These are phyloP conservation scores for Drosophila pallidifrons DNA, from an alignment of 1,140 invertebrate species.

Conservation along the genomic window DNA sequence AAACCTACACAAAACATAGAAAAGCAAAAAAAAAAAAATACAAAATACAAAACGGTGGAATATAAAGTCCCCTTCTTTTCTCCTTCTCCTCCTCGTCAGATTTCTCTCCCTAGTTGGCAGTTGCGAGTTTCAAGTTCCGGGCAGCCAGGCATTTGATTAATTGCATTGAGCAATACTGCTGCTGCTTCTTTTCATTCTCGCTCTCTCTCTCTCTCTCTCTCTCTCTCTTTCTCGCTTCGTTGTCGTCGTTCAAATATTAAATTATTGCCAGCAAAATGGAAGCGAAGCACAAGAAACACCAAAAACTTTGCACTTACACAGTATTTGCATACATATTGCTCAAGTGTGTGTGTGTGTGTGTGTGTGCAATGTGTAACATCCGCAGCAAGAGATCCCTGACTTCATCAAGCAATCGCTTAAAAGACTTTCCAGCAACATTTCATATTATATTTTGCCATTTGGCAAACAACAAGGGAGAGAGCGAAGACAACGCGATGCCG, in stretches of 20 bases:
- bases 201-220: too few species aligned
- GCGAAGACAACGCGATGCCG: too few species aligned
- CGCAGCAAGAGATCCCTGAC: background rate
- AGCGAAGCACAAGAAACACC: slow-evolving; percentile 28
- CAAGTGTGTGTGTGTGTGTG: background rate
- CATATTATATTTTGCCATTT: background rate
- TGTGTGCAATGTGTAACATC: too few species aligned
- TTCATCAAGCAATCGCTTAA: background rate
- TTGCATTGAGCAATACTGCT: slow-evolving; percentile 59
- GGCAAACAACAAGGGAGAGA: too few species aligned
- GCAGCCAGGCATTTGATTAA: slow-evolving; percentile 65
- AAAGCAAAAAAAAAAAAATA: background rate
- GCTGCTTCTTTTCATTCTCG: background rate
- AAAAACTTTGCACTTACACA: slow-evolving; percentile 13
- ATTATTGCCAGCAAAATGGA: slow-evolving; percentile 46
- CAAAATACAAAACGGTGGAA: background rate
- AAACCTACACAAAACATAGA: background rate
- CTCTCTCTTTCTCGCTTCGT: too few species aligned
- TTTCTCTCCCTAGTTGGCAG: background rate
- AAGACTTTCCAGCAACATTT: background rate
- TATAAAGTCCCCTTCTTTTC: background rate
- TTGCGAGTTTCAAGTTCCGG: slow-evolving; percentile 21
- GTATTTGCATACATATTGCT: background rate
- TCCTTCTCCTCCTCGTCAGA: background rate
- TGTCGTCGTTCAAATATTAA: slow-evolving; percentile 47